Evolutionary conservation across 2,888 invertebrate species (phyloP), one percentile per base, ranked within the genome.

Genomic region (Leptinotarsa rubiginosa): DNA sequence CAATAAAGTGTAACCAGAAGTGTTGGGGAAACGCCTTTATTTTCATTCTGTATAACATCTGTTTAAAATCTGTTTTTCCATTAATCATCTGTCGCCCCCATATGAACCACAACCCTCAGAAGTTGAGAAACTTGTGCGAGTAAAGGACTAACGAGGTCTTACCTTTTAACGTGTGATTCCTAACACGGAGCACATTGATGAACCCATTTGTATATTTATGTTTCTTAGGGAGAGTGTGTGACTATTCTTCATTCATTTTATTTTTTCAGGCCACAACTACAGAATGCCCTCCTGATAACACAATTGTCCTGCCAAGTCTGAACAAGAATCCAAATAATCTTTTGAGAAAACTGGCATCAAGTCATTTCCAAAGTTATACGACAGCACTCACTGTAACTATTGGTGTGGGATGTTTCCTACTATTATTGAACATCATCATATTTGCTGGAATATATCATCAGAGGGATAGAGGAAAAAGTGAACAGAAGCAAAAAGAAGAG

Each of bases 371-470:
- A 85, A 96, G 95, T 75, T 96, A 96, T 86, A 95, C 96, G 7
- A 96, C 96, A 0, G 96, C 96, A 0, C 89, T 97, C 20, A 94
- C 96, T 10, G 95, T 96, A 47, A 96, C 96, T 0, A 95, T 96
- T 77, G 95, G 94, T 1, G 95, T 96, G 12, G 96, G 95, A 1
- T 95, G 95, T 83, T 95, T 96, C 80, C 90, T 96, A 10, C 89
- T 96, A 12, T 89, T 96, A 47, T 89, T 96, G 41, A 96, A 96
- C 84, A 93, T 96, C 15, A 90, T 96, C 31, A 96, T 97, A 81
- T 96, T 96, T 83, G 96, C 96, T 64, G 96, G 96, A 1, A 96
- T 96, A 77, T 96, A 95, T 84, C 95, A 95, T 83, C 95, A 96
- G 86, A 91, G 95, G 1, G 95, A 95, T 81, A 83, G 89, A 81